Evolutionary conservation across 2,113 vertebrate genomes (phyloP).

Genomic region (Laterallus jamaicensis): DNA sequence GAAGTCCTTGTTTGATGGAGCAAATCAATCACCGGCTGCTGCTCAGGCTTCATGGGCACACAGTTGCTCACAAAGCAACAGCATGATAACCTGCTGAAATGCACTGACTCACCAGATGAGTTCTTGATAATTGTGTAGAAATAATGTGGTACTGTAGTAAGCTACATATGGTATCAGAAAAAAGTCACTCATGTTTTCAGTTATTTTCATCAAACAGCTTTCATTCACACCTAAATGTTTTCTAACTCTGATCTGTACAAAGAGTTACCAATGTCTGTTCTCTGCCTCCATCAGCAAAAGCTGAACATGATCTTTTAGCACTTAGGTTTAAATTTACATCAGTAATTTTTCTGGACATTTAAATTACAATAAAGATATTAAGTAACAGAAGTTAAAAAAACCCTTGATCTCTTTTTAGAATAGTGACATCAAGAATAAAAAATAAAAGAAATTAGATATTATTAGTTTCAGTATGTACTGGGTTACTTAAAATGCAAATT

Average conservation of each 20-base stretch:
- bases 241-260: not conserved
- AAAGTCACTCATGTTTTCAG: not conserved
- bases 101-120: not conserved
- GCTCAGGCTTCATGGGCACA: not conserved
- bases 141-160: not conserved
- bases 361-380: not conserved
- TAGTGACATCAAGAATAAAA: not conserved
- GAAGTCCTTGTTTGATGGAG: not conserved
- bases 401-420: not conserved
- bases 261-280: not conserved
- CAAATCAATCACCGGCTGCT: not conserved
- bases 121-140: not conserved
- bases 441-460: not conserved
- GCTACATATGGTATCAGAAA: not conserved
- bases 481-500: slow-evolving; percentile 13
- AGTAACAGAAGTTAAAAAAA: not conserved
- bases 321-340: not conserved
- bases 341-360: not conserved
- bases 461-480: not conserved
- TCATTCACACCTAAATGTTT: not conserved
- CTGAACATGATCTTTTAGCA: not conserved
- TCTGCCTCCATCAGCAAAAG: not conserved
- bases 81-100: not conserved
- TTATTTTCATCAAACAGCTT: not conserved
- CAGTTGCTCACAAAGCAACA: not conserved